Evolutionary conservation across 2,888 invertebrate genomes (phyloP).

Genomic region (Drosophila gaucha): DNA sequence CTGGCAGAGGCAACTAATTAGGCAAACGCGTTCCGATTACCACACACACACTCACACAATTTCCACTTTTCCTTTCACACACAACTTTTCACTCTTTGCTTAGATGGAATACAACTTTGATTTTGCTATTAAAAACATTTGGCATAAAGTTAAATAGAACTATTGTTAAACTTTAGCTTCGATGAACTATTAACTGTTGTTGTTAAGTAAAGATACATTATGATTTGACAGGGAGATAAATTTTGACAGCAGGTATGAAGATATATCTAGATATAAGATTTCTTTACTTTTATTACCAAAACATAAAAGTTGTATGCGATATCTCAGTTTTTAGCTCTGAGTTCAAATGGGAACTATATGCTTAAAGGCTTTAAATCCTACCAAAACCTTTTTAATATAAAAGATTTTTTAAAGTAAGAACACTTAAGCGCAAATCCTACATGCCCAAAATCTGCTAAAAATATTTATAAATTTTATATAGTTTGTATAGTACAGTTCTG

Average conservation of each 20-base stretch:
- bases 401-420: too few species aligned
- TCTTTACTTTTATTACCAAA: too few species aligned
- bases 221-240: background rate
- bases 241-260: background rate
- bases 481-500: too few species aligned
- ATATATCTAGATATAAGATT: too few species aligned
- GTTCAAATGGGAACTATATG: too few species aligned
- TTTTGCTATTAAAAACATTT: conserved; percentile 2
- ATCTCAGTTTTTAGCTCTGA: too few species aligned
- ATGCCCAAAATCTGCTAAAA: too few species aligned
- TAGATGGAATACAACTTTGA: background rate
- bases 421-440: too few species aligned
- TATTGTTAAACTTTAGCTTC: background rate
- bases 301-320: too few species aligned
- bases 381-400: conserved; percentile 4
- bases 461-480: too few species aligned
- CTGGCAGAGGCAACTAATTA: conserved; percentile 64
- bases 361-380: too few species aligned
- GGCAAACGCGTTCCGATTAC: conserved; percentile 74
- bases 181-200: too few species aligned
- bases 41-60: conserved; percentile 42
- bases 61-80: conserved; percentile 70
- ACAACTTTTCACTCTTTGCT: conserved; percentile 17
- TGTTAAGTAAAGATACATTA: background rate
- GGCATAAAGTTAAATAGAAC: background rate